Base-by-base conservation (phyloP, 2,888 invertebrate species). In the Caenorhabditis virilis region DNA sequence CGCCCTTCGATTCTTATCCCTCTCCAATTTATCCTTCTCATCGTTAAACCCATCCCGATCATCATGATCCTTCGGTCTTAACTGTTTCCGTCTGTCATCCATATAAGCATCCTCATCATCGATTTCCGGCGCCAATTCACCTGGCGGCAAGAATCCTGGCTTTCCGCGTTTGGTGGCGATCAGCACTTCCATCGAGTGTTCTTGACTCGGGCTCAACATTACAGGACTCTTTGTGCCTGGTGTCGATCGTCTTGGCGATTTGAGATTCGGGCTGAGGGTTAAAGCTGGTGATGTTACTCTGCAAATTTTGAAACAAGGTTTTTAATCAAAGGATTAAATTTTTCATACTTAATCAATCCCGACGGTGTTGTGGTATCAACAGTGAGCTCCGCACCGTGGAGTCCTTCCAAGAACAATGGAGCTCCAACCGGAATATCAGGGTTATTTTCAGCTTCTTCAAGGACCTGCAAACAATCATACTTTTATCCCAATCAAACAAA, bases 161-260 rank as follows among this genome's bases (percentile, higher is more conserved):
- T 75, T 76, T 26, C 78, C 80, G 39, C 77, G 51, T 43, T 79
- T 80, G 23, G 76, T 79, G 5, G 78, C 78, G 57, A 80, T 80
- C 39, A 80, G 56, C 18, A 81, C 80, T 62, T 79, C 77, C 81
- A 82, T 83, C 13, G 74, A 69, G 54, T 80, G 78, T 49, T 82
- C 82, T 46, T 65, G 72, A 18, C 70, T 63, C 9, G 82, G 82
- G 26, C 77, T 76, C 7, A 76, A 45, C n/a, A 76, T 52, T 6
- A 80, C 74, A 1, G 80, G 78, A 41, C 74, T 72, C 60, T 82
- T 82, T 7, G 76, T 77, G 41, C 80, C 80, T 1, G 78, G 75
- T 4, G 70, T 60, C 0, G 69, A 73, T 49, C 74, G 51, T 15
- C 72, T 47, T 7, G 75, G 72, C 30, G 72, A 72, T 53, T 67